Base-by-base conservation (phyloP, 2,113 vertebrate species). In the Dipodomys merriami region DNA sequence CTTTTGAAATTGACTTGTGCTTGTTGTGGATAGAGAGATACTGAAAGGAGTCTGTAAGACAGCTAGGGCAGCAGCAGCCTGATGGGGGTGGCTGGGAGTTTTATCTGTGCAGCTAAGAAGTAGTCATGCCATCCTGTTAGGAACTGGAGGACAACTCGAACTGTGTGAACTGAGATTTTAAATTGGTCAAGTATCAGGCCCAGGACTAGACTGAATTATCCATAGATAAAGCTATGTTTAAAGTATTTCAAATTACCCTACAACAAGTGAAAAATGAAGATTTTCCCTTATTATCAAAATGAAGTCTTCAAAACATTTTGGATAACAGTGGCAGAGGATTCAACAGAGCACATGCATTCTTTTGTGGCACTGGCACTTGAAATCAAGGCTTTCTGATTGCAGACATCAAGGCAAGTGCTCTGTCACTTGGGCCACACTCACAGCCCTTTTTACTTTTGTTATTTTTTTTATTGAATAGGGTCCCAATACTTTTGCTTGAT, bases 1-100 rank as follows among this genome's bases (percentile, higher is more conserved):
- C 65, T 93, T 87, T 60, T 57, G 87, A 91, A 94, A 95, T 44
- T 2, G 19, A 76, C 25, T 92, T 81, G 46, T 30, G 16, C 71
- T 76, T 88, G 4, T 84, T 44, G 1, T 15, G 19, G 9, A 62
- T 11, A 81, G 7, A 80, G 33, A 93, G 67, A 62, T n/a, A 78
- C 62, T 79, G 30, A 78, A 88, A 12, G 46, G 7, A 85, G 53
- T 71, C 88, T 81, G 46, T 33, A 80, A 91, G 72, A 76, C 83
- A 83, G 67, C 10, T 2, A 57, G 76, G 35, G 27, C 64, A 88
- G 78, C 22, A 79, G 22, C 23, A 71, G 29, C 4, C 74, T 27
- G 64, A 80, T 84, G 27, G 23, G 49, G 33, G 29, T 85, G 27
- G 44, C 27, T 12, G n/a, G 67, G 80, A 85, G 30, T 76, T 85